Evolutionary conservation across 1,140 invertebrate genomes (phyloP).

Genomic region (Archegozetes longisetosus): DNA sequence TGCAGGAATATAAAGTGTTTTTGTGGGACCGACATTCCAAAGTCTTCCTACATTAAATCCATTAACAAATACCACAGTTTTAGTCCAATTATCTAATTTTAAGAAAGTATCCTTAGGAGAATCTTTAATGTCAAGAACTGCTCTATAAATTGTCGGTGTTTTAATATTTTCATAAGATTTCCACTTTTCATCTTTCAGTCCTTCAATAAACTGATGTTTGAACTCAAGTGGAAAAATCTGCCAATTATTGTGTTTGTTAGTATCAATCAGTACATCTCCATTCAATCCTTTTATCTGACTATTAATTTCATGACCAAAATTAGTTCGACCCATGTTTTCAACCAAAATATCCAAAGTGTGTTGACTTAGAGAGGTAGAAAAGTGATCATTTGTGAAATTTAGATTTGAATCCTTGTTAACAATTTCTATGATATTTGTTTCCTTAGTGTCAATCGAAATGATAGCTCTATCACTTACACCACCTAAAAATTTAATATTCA

Average conservation of each 20-base stretch:
- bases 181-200: neutral
- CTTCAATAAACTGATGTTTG: neutral
- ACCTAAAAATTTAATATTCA: neutral
- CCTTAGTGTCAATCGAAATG: neutral
- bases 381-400: neutral
- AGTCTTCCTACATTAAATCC: constrained; percentile 45
- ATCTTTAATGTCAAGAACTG: neutral
- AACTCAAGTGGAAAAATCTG: constrained; percentile 1
- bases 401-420: neutral
- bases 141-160: neutral
- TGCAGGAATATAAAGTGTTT: constrained; percentile 37
- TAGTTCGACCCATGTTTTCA: constrained; percentile 20
- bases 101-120: constrained; percentile 11
- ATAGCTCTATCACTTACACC: neutral
- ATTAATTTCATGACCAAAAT: constrained; percentile 33
- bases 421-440: neutral
- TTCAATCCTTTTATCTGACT: constrained; percentile 4
- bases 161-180: neutral
- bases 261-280: neutral
- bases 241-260: neutral
- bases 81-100: constrained; percentile 5
- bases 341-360: constrained; percentile 34
- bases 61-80: constrained; percentile 43
- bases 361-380: constrained; percentile 34
- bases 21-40: constrained; percentile 38